Evolutionary conservation across 2,888 invertebrate genomes (phyloP), one percentile per base, ranked within the genome.

Genomic region (Drosophila limbata): DNA sequence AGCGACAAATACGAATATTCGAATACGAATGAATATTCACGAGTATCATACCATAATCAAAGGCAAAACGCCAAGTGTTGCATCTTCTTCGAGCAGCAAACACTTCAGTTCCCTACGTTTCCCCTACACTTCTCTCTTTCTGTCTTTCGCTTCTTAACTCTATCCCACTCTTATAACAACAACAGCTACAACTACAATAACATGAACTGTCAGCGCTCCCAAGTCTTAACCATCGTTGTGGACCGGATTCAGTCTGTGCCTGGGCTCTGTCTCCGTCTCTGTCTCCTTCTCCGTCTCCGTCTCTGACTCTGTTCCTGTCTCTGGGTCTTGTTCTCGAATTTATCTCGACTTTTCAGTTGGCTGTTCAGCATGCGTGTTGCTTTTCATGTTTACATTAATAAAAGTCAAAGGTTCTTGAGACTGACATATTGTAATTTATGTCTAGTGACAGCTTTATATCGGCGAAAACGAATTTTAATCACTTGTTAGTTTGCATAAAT

Each of bases 341-440:
- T 89, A 89, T 87, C 85, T 89, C 73, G 59, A 78, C 68, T 57
- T 88, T 68, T 75, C 84, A 84, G 84, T 72, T 69, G 69, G 70
- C 65, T 84, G 84, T 88, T 86, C 80, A 73, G 84, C 84, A 69
- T 86, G 86, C 89, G 88, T 86, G 89, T 86, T 86, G 88, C 88
- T 78, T 84, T 86, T 81, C 86, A 86, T 86, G 86, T 86, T 89
- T 89, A 86, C 89, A 86, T 86, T 89, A 86, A 86, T 86, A 86
- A 88, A 88, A 86, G 86, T 86, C 86, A 86, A 86, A 86, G 86
- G 86, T 86, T 86, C 86, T 87, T 73, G 86, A 88, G 73, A 81
- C 90, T 87, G 87, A 87, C 90, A 88, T 88, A 88, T 87, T 87
- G 89, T 88, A 89, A 87, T 89, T 89, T 87, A 89, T 89, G 84